Evolutionary conservation across 2,113 vertebrate species (phyloP).

Genomic region (Syngnathus scovelli): DNA sequence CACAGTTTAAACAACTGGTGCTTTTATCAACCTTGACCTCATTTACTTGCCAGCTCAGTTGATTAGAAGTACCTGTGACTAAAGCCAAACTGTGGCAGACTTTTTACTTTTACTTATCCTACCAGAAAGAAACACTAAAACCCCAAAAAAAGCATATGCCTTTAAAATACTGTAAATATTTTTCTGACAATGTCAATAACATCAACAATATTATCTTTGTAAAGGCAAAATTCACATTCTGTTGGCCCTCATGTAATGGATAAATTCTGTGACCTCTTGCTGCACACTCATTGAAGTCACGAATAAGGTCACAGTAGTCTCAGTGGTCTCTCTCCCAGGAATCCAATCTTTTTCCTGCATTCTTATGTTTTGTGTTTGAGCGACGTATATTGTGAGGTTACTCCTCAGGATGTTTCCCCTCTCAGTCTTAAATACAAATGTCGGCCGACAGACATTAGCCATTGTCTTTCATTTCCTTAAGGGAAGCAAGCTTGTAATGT

Average conservation of each 20-base stretch:
- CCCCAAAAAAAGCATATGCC: background rate
- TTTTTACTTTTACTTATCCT: background rate
- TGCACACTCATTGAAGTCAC: background rate
- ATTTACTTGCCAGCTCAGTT: no score
- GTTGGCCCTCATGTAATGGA: background rate
- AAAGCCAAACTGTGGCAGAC: no score
- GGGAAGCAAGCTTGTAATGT: constrained; percentile 35
- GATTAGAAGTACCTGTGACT: no score
- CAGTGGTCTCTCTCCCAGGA: background rate
- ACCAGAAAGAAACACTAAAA: background rate
- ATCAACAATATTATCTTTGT: background rate
- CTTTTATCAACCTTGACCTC: no score
- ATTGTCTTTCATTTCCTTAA: constrained; percentile 55
- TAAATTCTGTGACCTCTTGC: background rate
- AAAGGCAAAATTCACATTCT: background rate
- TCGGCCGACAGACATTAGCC: constrained; percentile 13
- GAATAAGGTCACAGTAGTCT: background rate
- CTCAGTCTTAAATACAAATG: background rate
- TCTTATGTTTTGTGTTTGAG: background rate
- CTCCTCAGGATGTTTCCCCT: constrained; percentile 16
- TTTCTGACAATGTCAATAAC: background rate
- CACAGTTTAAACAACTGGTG: no score
- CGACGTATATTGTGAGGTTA: background rate
- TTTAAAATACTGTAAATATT: no score
- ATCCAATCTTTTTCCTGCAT: background rate